Evolutionary conservation across 2,113 vertebrate genomes (phyloP).

Genomic region (Poecilia latipinna): DNA sequence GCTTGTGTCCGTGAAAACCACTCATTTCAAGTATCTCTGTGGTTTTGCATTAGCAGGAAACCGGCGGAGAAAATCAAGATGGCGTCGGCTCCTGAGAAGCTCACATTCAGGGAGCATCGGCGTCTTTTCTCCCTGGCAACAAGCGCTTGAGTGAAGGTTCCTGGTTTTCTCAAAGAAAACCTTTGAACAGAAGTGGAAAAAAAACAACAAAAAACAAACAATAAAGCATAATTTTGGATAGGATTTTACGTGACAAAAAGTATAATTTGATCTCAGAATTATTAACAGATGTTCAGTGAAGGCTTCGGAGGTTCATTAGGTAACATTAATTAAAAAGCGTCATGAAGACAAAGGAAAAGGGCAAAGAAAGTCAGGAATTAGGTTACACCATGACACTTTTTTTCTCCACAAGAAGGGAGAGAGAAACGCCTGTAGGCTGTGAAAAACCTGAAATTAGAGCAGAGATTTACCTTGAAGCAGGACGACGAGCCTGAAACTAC

Average conservation of each 20-base stretch:
- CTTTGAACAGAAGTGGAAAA: not conserved
- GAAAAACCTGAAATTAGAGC: too few species aligned
- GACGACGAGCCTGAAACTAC: too few species aligned
- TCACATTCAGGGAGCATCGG: slow-evolving; percentile 73
- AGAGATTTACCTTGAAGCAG: too few species aligned
- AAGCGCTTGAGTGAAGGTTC: slow-evolving; percentile 41
- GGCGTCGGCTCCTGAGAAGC: slow-evolving; percentile 61
- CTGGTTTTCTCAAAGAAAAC: not conserved
- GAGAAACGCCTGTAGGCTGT: too few species aligned
- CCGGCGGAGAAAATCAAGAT: slow-evolving; percentile 26
- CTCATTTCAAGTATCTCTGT: slow-evolving; percentile 29
- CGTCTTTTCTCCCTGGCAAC: slow-evolving; percentile 65
- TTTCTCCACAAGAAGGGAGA: too few species aligned
- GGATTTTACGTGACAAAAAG: not conserved
- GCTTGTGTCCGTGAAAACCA: not conserved
- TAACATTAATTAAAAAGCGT: too few species aligned
- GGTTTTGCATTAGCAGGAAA: slow-evolving; percentile 11
- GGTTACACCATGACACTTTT: too few species aligned
- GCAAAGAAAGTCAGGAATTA: too few species aligned
- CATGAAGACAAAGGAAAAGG: too few species aligned
- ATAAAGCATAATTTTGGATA: too few species aligned
- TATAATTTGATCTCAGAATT: not conserved
- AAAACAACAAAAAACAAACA: not conserved
- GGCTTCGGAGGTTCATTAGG: too few species aligned
- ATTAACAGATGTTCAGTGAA: too few species aligned